Percentiles rank a stretch among this genome's conserved stretches.
Evolutionary conservation across 2,113 vertebrate species (phyloP).

Genomic region (Montifringilla adamsi): DNA sequence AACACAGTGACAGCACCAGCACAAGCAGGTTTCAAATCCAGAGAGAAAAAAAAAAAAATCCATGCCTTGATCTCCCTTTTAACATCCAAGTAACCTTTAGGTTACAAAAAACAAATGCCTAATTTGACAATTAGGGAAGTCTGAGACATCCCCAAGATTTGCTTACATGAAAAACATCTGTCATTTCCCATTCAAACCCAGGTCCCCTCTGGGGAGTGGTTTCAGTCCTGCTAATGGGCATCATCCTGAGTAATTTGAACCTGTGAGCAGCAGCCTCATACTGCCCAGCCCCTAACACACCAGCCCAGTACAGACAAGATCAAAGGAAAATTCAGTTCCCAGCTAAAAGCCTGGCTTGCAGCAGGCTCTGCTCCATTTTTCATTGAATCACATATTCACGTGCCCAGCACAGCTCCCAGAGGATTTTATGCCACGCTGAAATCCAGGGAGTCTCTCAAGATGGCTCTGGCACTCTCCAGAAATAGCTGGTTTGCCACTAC

Average conservation of each 20-base stretch:
- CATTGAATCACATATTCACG: neutral
- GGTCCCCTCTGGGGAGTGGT: neutral
- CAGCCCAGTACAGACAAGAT: neutral
- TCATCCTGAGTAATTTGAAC: neutral
- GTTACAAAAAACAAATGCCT: neutral
- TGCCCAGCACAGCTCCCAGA: neutral
- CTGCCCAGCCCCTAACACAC: neutral
- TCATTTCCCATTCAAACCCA: neutral
- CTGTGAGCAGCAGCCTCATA: neutral
- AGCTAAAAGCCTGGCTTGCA: neutral
- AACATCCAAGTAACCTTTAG: neutral
- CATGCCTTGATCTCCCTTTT: neutral
- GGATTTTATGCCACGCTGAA: neutral
- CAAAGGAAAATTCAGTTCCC: neutral
- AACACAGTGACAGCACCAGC: neutral
- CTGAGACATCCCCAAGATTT: neutral
- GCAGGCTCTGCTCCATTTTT: neutral
- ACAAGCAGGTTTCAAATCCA: neutral
- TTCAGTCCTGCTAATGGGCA: neutral
- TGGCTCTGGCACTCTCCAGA: neutral
- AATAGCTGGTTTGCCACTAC: neutral
- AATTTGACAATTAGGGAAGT: constrained; percentile 19
- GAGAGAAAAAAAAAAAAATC: neutral
- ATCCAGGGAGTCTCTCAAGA: neutral
- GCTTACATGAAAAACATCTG: neutral